Evolutionary conservation across 2,113 vertebrate genomes (phyloP).

Genomic region (Syngnathus floridae): DNA sequence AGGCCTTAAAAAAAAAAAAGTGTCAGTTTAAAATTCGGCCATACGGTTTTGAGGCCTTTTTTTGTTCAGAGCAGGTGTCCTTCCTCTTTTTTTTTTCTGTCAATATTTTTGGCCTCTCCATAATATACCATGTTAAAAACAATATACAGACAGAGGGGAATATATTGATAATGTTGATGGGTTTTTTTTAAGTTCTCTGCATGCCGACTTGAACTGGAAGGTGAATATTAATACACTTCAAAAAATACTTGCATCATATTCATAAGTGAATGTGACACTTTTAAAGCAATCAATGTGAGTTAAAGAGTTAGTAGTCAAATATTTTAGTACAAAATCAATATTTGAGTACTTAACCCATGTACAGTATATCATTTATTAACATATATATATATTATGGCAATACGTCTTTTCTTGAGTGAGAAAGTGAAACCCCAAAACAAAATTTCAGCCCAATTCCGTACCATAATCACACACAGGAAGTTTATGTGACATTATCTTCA

Average conservation of each 20-base stretch:
- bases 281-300: background rate
- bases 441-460: too few species aligned
- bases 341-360: background rate
- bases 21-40: background rate
- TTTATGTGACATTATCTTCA: background rate
- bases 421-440: background rate
- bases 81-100: background rate
- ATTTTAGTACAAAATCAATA: background rate
- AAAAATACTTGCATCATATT: background rate
- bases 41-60: conserved; percentile 19
- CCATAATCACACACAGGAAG: background rate
- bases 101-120: background rate
- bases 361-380: too few species aligned
- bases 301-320: background rate
- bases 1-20: background rate
- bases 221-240: background rate
- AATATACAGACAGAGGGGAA: background rate
- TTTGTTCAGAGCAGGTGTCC: background rate
- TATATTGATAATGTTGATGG: background rate
- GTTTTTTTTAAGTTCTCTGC: background rate
- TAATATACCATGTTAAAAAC: too few species aligned
- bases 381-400: background rate
- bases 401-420: background rate
- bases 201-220: background rate
- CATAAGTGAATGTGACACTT: background rate